Conservation (phyloP, 2,888 invertebrate genomes). For the Stratiomys singularior region DNA sequence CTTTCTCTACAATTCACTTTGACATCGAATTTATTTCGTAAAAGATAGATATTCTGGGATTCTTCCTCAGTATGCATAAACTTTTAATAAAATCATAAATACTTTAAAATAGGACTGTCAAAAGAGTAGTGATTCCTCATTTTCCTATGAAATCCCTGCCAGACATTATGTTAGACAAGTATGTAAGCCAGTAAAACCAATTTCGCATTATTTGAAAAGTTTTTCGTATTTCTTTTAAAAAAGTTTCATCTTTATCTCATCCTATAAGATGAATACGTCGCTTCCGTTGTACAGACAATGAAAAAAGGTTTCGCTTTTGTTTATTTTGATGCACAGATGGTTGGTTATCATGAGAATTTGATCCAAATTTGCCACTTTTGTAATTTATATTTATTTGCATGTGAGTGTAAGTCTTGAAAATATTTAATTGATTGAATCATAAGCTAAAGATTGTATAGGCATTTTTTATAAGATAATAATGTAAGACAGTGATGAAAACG, state of each 20-base stretch:
- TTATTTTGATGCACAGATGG: too few relatives aligned
- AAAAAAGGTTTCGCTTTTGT: too few relatives aligned
- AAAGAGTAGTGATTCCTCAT: conserved; percentile 38
- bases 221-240: conserved; percentile 24
- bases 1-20: neutral
- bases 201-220: conserved; percentile 45
- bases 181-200: conserved; percentile 41
- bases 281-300: too few relatives aligned
- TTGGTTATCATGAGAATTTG: too few relatives aligned
- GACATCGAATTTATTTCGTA: neutral
- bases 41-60: neutral
- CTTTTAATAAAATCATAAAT: conserved; percentile 41
- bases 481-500: too few relatives aligned
- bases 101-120: conserved; percentile 33
- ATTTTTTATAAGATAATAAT: too few relatives aligned
- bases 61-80: neutral
- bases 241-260: conserved; percentile 14
- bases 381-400: too few relatives aligned
- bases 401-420: too few relatives aligned
- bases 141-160: conserved; percentile 17
- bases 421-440: too few relatives aligned
- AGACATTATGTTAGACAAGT: conserved; percentile 29
- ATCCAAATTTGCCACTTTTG: too few relatives aligned
- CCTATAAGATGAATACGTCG: neutral
- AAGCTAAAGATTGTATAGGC: too few relatives aligned